Evolutionary conservation across 2,888 invertebrate species (phyloP).

Genomic region (Eulithis prunata): DNA sequence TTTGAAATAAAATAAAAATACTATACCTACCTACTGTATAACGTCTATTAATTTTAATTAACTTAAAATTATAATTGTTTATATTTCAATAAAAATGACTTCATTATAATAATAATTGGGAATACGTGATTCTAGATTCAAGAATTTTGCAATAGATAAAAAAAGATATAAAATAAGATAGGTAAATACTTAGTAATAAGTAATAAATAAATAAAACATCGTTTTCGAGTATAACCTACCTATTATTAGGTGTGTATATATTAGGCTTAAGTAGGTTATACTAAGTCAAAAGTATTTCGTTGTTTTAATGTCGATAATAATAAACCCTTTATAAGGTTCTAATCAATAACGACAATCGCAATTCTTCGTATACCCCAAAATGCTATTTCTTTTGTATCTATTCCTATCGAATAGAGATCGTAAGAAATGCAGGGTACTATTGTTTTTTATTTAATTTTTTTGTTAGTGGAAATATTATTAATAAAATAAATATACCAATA

Average conservation of each 20-base stretch:
- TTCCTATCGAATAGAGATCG: constrained; percentile 58
- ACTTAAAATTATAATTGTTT: constrained; percentile 1
- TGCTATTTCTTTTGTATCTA: constrained; percentile 54
- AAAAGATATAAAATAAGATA: not conserved
- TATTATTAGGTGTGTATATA: not conserved
- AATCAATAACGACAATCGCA: constrained; percentile 31
- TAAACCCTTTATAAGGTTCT: constrained; percentile 17
- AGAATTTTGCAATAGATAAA: not conserved
- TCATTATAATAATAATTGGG: constrained; percentile 52
- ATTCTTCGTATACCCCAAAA: constrained; percentile 25
- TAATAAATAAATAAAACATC: not conserved
- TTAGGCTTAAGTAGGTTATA: not conserved
- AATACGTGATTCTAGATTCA: constrained; percentile 40
- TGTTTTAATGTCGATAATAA: constrained; percentile 24
- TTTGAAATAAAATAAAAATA: constrained; percentile 44
- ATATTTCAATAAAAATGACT: constrained; percentile 55
- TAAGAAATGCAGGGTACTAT: constrained; percentile 50
- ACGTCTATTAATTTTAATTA: not conserved
- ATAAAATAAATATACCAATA: constrained; percentile 2
- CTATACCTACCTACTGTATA: constrained; percentile 34
- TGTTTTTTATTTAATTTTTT: constrained; percentile 16
- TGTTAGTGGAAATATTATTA: not conserved
- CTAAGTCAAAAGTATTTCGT: constrained; percentile 17
- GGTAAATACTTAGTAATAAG: not conserved
- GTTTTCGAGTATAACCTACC: constrained; percentile 15